A percentile compares a stretch with the other conserved stretches of the same genome.
Evolutionary conservation across 2,888 invertebrate genomes (phyloP).

Genomic region (Standfussiana lucernea): DNA sequence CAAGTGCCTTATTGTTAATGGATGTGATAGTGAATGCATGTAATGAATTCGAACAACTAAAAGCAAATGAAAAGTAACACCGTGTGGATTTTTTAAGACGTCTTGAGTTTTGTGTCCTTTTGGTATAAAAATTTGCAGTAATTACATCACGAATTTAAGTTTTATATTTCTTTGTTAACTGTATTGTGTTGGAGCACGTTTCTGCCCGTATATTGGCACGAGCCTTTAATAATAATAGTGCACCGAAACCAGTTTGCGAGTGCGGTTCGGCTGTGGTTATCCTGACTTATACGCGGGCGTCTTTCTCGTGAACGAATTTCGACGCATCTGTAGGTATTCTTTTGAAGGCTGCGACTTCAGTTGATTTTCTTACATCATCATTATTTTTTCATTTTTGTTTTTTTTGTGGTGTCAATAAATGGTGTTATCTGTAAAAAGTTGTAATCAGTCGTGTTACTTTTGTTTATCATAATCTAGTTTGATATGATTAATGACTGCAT

Average conservation of each 20-base stretch:
- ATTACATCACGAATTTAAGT: constrained; percentile 78
- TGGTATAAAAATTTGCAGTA: constrained; percentile 84
- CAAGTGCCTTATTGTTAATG: constrained; percentile 87
- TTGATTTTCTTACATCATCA: constrained; percentile 62
- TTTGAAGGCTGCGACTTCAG: constrained; percentile 67
- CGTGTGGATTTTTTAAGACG: constrained; percentile 81
- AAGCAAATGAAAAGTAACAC: constrained; percentile 79
- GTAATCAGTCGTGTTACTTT: constrained; percentile 66
- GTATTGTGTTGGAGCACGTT: constrained; percentile 82
- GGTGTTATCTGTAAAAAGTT: constrained; percentile 53
- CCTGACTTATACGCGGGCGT: constrained; percentile 87
- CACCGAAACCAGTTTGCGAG: constrained; percentile 89
- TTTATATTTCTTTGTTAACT: constrained; percentile 83
- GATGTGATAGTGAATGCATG: constrained; percentile 89
- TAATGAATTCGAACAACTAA: constrained; percentile 80
- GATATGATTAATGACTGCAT: constrained; percentile 61
- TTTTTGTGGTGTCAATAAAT: constrained; percentile 58
- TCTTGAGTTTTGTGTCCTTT: constrained; percentile 87
- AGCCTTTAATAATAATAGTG: constrained; percentile 90
- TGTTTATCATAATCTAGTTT: constrained; percentile 66
- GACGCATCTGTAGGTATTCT: constrained; percentile 74
- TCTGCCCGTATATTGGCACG: constrained; percentile 88
- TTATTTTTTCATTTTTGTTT: constrained; percentile 55
- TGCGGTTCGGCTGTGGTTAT: constrained; percentile 88
- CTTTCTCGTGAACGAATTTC: constrained; percentile 83